phyloP scores from a whole-genome alignment of 2,113 vertebrate species.

The Meriones unguiculatus region DNA sequence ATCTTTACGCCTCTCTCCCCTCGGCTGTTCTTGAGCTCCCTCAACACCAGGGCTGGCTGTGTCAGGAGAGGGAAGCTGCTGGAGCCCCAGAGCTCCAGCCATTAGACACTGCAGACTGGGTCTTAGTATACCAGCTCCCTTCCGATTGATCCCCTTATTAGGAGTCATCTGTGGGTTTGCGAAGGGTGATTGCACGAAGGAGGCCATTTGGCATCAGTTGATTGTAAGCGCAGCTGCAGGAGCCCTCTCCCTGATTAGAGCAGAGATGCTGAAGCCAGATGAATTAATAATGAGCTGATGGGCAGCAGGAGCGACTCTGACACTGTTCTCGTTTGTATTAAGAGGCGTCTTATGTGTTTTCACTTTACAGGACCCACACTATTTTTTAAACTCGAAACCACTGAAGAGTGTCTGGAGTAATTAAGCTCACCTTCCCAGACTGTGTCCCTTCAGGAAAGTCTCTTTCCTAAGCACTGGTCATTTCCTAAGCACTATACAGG shows the following conservation, averaged over 20 bases:
- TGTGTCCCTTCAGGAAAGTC: constrained; percentile 65
- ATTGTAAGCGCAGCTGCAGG: constrained; percentile 70
- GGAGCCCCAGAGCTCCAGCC: not conserved
- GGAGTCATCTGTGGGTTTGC: constrained; percentile 41
- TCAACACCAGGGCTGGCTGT: not conserved
- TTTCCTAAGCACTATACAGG: constrained; percentile 40
- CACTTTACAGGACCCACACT: not conserved
- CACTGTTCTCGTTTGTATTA: constrained; percentile 71
- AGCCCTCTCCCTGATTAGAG: constrained; percentile 77
- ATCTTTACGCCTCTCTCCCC: not conserved
- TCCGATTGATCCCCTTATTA: constrained; percentile 66
- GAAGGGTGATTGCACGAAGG: constrained; percentile 66
- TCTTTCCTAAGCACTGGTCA: constrained; percentile 43
- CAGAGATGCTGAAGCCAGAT: constrained; percentile 76
- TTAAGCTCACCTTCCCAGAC: constrained; percentile 70
- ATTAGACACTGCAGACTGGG: not conserved
- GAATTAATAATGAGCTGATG: constrained; percentile 74
- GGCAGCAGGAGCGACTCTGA: constrained; percentile 61
- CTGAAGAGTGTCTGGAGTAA: constrained; percentile 73
- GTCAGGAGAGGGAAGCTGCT: not conserved
- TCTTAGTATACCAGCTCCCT: constrained; percentile 7
- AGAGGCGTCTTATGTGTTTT: constrained; percentile 71
- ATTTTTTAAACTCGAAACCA: constrained; percentile 72
- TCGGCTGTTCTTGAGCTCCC: not conserved
- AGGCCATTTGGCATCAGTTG: constrained; percentile 57